Evolutionary conservation across 2,888 invertebrate genomes (phyloP), one percentile per base, ranked within the genome.

Genomic region (Venusia cambrica): DNA sequence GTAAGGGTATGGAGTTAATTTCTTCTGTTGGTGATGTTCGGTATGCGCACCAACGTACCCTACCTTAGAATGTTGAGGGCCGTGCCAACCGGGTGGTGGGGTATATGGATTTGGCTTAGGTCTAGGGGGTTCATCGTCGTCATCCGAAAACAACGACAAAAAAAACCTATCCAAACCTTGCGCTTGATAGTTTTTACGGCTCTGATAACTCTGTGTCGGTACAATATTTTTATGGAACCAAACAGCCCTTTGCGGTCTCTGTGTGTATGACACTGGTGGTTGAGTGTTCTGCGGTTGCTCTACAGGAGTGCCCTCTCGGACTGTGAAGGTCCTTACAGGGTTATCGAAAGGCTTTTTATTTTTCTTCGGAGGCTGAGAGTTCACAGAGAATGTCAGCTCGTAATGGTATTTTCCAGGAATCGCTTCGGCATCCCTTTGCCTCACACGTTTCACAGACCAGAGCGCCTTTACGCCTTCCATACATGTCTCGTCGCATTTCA

Each of bases 381-480:
- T 69, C 1, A 93, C 89, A 2, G 90, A 91, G 57, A 92, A 92
- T 57, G 92, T 92, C 44, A 92, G 71, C 67, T 93, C 93, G 56
- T 91, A 92, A 48, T 83, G 77, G 47, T 85, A 80, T 49, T 84
- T 88, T 2, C 80, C 87, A 1, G 69, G 76, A 16, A 71, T 49
- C 1, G 58, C 81, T 73, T 61, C 87, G 1, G 69, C 64, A 51
- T 91, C 90, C 34, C 90, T 84, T 63, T 93, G 93, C 19, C 92
- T 75, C 29, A 92, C 89, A 29, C 92, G 87, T 68, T 91, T 92
- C 2, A 93, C 91, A 0, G 90, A 90, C 93, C 93, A 93, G 34
- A 91, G 65, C 0, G 92, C 92, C 55, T 90, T 80, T 2, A 91
- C 80, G 15, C 78, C 79, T 41, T 88, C 81, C 48, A 73, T 79